Conservation (phyloP, 2,888 invertebrate genomes). For the Sphinx pinastri region DNA sequence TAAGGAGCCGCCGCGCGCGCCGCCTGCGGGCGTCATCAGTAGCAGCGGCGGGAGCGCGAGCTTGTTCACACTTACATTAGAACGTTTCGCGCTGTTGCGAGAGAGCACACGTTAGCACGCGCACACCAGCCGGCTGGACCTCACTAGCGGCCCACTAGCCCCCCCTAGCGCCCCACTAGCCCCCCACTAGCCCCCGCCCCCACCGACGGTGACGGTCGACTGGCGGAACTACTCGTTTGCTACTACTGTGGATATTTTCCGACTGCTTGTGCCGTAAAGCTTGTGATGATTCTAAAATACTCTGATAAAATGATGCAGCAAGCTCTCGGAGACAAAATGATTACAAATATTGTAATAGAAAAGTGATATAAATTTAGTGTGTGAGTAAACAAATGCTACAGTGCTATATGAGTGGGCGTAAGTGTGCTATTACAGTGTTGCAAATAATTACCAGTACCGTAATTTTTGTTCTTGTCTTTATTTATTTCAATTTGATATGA, state of each 20-base stretch:
- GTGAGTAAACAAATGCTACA: too few species aligned
- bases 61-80: conserved; percentile 58
- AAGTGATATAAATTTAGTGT: too few species aligned
- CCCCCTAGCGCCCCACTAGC: conserved; percentile 41
- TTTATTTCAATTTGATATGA: too few species aligned
- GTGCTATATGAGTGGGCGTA: too few species aligned
- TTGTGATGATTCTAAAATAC: neutral
- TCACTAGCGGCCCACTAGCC: too few species aligned
- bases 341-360: too few species aligned
- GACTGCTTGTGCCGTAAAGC: neutral
- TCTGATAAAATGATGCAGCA: neutral
- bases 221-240: neutral
- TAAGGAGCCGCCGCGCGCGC: conserved; percentile 58
- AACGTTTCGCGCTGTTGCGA: conserved; percentile 76
- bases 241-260: neutral
- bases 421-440: too few species aligned
- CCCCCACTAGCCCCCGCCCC: conserved; percentile 40
- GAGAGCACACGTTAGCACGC: conserved; percentile 39
- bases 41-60: conserved; percentile 31
- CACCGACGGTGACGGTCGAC: conserved; percentile 23
- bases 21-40: conserved; percentile 34
- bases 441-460: too few species aligned
- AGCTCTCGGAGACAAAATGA: neutral
- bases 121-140: too few species aligned
- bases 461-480: too few species aligned